Evolutionary conservation across 2,888 invertebrate species (phyloP), one percentile per base, ranked within the genome.

Genomic region (Apeira syringaria): DNA sequence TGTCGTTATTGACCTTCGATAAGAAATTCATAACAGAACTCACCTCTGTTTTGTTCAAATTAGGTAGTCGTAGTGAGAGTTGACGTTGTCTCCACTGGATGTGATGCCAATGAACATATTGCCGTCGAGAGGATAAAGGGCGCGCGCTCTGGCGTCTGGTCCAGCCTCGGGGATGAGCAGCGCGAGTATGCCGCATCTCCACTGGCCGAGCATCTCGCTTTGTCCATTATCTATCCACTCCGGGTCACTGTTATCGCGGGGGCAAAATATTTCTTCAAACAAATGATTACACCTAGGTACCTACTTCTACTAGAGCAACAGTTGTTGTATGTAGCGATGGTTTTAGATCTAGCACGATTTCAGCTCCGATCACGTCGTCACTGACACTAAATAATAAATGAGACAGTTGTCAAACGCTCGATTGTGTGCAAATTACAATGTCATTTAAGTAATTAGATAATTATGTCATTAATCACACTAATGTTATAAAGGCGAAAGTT

Each of bases 31-130:
- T 59, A 60, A 64, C 54, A 30, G 57, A 37, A 47, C 81, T 81
- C 66, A 87, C 86, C 86, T 72, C 55, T 53, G 52, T 59, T 47
- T 56, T 45, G 74, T 79, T 89, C 89, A 89, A 83, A 89, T 89
- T 55, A 87, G 70, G 64, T 89, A 89, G 66, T 89, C 89, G 88
- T 89, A 89, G 61, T 89, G 89, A 43, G 89, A 86, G 71, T 88
- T 83, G 47, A 87, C 86, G 83, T 87, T 88, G 72, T 76, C 88
- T 73, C 80, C 88, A 72, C 74, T 80, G 53, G 88, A 87, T 47
- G 89, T 87, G 56, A 89, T 76, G 64, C 89, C 89, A 85, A 89
- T 89, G 74, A 89, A 89, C 89, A 89, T 89, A 78, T 82, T 87
- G 88, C 53, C 65, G 58, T 56, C 47, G 51, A 43, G 18, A 38